Base-by-base conservation (phyloP, 2,113 vertebrate genomes). In the Cynoglossus semilaevis region DNA sequence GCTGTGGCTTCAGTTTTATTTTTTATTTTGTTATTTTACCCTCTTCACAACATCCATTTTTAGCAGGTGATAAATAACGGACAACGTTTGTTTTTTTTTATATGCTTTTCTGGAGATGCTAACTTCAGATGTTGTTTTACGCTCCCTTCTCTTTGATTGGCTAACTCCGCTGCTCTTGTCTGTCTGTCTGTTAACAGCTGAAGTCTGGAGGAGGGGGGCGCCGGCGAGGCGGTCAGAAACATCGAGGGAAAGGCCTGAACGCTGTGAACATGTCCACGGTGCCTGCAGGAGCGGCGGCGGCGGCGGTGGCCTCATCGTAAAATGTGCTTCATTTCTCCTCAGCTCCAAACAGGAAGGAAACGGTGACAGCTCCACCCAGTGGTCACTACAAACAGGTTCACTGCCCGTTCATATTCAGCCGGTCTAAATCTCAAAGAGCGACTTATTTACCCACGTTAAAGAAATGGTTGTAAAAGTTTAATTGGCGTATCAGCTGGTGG, bases 211-310 rank as follows among this genome's bases (percentile, higher is more conserved):
- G 94, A 3, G 93, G 94, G 43, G 93, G 95, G 42, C 93, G 94
- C 51, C 88, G 95, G 66, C 89, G 96, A 73, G 95, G 95, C 0
- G 96, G 95, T 73, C 95, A 98, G 81, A 90, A 95, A 63, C 95
- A 98, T 88, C 92, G 95, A 90, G 94, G 93, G 82, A 96, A 95
- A 85, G 91, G 91, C 68, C 89, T 93, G 65, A 95, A 74, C 19
- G 8, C 63, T 0, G 29, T 55, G 1, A 3, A 50, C 0, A 16
- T 70, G 16, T 43, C 80, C 0, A 70, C 91, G 15, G 81, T 93
- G 53, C 83, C 94, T 44, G 62, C 88, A 1, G 83, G 79, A 48
- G 83, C 83, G 35, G 73, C 70, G 0, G 91, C 92, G 42, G 90
- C 91, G 45, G 91, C 92, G 42, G 90, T 91, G 45, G 94, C 92